Conservation (phyloP, 2,113 vertebrate species). For the Lophochroa leadbeateri region DNA sequence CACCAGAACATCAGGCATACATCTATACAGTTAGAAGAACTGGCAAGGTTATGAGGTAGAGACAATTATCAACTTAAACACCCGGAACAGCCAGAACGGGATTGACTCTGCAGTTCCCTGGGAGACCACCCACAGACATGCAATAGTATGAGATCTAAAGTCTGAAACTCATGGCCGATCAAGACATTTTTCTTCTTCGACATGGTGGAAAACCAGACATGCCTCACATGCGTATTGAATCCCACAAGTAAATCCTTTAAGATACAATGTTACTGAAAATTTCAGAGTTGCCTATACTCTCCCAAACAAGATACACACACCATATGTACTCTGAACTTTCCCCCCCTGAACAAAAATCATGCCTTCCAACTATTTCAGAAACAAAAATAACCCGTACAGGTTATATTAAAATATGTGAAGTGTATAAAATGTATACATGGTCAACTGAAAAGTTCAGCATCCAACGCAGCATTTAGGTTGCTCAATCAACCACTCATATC, state of each 20-base stretch:
- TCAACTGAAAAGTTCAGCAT: background rate
- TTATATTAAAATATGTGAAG: background rate
- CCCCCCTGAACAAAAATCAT: background rate
- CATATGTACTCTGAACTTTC: background rate
- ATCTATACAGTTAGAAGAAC: background rate
- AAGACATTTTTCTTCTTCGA: background rate
- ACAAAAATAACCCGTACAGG: background rate
- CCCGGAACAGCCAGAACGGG: background rate
- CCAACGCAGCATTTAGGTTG: conserved; percentile 31
- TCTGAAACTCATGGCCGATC: background rate
- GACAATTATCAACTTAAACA: background rate
- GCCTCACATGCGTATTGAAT: background rate
- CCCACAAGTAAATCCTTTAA: background rate
- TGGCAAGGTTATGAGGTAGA: background rate
- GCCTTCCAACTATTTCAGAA: conserved; percentile 2
- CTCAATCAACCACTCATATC: conserved; percentile 39
- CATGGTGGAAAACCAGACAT: background rate
- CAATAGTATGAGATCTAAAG: background rate
- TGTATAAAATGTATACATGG: background rate
- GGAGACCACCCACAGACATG: background rate
- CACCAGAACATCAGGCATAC: background rate
- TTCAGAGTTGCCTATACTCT: background rate
- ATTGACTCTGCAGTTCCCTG: background rate
- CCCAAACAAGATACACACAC: background rate
- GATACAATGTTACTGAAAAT: background rate